Conservation (phyloP, 2,888 invertebrate species). For the Xanthia togata region DNA sequence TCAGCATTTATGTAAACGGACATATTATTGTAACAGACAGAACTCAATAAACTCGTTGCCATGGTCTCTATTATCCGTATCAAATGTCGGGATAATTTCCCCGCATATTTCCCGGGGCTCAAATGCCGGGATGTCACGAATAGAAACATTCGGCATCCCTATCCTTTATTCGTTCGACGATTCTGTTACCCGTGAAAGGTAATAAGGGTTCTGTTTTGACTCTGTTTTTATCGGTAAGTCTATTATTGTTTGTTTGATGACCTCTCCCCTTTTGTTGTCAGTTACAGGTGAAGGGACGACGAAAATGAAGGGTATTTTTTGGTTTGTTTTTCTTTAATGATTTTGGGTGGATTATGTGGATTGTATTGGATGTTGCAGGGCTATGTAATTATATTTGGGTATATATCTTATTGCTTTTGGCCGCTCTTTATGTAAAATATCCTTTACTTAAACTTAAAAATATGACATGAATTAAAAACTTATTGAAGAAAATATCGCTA, state of each 20-base stretch:
- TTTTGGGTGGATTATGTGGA: conserved; percentile 35
- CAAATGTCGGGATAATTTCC: conserved; percentile 53
- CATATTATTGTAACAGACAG: conserved; percentile 35
- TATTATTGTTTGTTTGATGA: conserved; percentile 68
- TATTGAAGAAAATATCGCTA: background rate
- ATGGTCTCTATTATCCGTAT: conserved; percentile 49
- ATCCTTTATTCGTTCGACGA: conserved; percentile 47
- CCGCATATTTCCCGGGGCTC: conserved; percentile 50
- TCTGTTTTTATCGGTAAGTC: conserved; percentile 62
- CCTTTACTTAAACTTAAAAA: background rate
- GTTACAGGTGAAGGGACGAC: conserved; percentile 50
- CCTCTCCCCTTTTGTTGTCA: conserved; percentile 66
- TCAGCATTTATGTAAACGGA: conserved; percentile 34
- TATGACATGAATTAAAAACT: background rate
- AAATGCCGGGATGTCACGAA: conserved; percentile 50
- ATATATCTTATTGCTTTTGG: background rate
- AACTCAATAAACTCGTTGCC: conserved; percentile 46
- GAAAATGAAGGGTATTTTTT: conserved; percentile 42
- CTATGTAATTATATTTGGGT: conserved; percentile 1
- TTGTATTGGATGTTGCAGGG: conserved; percentile 16
- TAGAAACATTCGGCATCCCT: conserved; percentile 54
- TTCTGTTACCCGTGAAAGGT: conserved; percentile 48
- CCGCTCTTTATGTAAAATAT: background rate
- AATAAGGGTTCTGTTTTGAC: conserved; percentile 64
- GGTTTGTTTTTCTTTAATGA: conserved; percentile 50